phyloP scores from a whole-genome alignment of 2,888 invertebrate genomes.

The Eumerus sabulonum region DNA sequence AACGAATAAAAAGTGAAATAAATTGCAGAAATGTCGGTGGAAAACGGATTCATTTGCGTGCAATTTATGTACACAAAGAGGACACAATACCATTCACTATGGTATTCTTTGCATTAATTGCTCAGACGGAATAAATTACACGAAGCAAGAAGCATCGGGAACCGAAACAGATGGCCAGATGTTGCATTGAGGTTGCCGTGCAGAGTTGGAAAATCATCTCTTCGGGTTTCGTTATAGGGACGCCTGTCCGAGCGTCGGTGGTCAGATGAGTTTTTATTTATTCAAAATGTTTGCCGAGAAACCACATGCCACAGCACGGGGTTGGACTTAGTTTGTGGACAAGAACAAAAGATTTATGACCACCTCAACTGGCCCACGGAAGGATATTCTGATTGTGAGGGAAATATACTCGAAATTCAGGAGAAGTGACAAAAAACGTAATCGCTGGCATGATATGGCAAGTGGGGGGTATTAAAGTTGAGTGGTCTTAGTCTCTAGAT shows the following conservation, averaged over 20 bases:
- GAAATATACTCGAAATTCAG: too few species aligned
- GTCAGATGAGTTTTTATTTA: constrained; percentile 43
- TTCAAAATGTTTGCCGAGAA: constrained; percentile 43
- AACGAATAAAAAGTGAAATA: constrained; percentile 21
- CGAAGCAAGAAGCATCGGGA: constrained; percentile 44
- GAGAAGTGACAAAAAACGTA: too few species aligned
- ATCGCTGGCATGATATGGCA: too few species aligned
- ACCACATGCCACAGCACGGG: constrained; percentile 15
- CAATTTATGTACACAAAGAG: constrained; percentile 66
- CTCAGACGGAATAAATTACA: constrained; percentile 70
- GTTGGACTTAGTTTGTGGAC: neutral
- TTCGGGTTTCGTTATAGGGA: neutral
- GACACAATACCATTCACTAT: constrained; percentile 57
- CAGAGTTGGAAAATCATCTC: constrained; percentile 13
- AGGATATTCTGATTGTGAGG: too few species aligned
- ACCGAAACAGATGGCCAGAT: constrained; percentile 63
- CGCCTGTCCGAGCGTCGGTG: too few species aligned
- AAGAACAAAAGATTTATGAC: neutral
- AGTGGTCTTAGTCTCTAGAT: too few species aligned
- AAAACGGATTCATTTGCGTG: constrained; percentile 63
- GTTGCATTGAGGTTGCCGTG: constrained; percentile 34
- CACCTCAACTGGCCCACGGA: too few species aligned
- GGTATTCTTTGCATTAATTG: constrained; percentile 68
- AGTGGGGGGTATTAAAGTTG: too few species aligned
- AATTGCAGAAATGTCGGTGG: constrained; percentile 58